Percentiles rank a stretch among this genome's conserved stretches.
Conservation (phyloP, 2,888 invertebrate genomes). For the Drosophila ochracea region DNA sequence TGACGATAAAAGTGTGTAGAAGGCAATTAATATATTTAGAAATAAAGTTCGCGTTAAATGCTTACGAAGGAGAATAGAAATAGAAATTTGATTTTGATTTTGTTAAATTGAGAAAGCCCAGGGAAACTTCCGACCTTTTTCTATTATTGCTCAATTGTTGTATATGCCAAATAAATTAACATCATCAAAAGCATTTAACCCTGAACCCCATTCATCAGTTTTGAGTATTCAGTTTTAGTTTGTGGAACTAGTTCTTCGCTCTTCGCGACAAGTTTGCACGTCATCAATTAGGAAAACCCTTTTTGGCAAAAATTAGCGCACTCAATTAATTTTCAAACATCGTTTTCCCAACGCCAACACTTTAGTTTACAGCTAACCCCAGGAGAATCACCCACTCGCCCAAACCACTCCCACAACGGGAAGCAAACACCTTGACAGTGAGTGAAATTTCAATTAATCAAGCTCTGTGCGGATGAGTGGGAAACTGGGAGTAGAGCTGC, state of each 20-base stretch:
- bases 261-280: conserved; percentile 17
- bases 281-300: conserved; percentile 74
- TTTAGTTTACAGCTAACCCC: conserved; percentile 27
- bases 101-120: not conserved
- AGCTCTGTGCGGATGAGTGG: conserved; percentile 39
- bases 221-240: conserved; percentile 12
- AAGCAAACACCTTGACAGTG: conserved; percentile 62
- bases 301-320: conserved; percentile 75
- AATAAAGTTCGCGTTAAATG: not conserved
- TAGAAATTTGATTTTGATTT: not conserved
- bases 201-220: conserved; percentile 17
- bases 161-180: not conserved
- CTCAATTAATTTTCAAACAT: conserved; percentile 77
- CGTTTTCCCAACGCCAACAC: conserved; percentile 50
- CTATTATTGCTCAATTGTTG: not conserved
- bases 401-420: conserved; percentile 4
- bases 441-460: conserved; percentile 79
- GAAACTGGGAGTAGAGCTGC: conserved; percentile 32
- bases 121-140: not conserved
- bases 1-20: not conserved
- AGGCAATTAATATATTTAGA: not conserved
- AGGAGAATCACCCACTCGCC: not conserved
- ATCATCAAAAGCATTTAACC: conserved; percentile 12
- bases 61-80: not conserved
- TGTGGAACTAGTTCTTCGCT: conserved; percentile 35